Conservation (phyloP, 2,797 vertebrate species). For the Acanthornis magna region DNA sequence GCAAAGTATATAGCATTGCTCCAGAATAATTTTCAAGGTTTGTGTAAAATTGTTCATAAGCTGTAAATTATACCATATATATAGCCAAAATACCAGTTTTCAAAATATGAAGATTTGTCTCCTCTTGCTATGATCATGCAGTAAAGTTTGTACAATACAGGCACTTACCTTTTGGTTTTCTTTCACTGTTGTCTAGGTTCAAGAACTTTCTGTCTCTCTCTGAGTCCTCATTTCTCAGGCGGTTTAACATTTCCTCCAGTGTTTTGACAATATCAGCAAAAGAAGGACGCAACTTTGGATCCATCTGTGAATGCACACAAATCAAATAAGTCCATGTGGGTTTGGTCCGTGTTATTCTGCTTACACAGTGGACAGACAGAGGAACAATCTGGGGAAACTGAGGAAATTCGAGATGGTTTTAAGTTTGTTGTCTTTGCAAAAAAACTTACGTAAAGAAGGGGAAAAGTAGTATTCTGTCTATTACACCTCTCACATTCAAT, state of each 20-base stretch:
- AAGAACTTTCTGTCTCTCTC: slow-evolving; percentile 78
- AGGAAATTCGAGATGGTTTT: neutral
- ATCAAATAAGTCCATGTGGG: neutral
- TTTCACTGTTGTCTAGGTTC: slow-evolving; percentile 78
- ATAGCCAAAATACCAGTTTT: neutral
- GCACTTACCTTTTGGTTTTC: slow-evolving; percentile 85
- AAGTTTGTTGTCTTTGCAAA: neutral
- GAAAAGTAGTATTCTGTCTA: neutral
- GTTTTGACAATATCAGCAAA: slow-evolving; percentile 87
- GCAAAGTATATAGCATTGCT: neutral
- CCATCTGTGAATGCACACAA: slow-evolving; percentile 82
- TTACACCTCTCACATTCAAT: neutral
- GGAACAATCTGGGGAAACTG: neutral
- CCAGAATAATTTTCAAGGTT: neutral
- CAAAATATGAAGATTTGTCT: neutral
- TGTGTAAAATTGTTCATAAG: neutral
- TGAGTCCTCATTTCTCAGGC: slow-evolving; percentile 81
- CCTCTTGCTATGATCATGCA: neutral
- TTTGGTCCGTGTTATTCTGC: neutral
- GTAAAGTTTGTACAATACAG: neutral
- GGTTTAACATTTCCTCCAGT: slow-evolving; percentile 84
- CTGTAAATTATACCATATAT: neutral
- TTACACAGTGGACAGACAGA: neutral
- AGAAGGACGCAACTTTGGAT: slow-evolving; percentile 92
- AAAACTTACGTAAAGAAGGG: neutral